phyloP scores from a whole-genome alignment of 2,797 vertebrate genomes.

The Sandelia bainsii region DNA sequence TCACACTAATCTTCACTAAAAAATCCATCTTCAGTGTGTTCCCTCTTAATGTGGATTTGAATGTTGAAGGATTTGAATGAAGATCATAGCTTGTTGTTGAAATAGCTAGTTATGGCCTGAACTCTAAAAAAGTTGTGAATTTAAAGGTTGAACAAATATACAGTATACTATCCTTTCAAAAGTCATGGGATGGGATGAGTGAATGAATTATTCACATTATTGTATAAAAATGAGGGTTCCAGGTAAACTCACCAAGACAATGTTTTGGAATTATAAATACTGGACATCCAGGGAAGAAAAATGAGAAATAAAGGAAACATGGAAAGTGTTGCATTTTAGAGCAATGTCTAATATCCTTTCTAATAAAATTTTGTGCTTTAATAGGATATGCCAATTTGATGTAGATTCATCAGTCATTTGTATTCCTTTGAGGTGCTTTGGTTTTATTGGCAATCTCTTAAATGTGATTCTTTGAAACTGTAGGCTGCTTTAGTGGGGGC shows the following conservation, averaged over 20 bases:
- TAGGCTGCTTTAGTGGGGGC: constrained; percentile 60
- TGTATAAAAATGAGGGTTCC: no score
- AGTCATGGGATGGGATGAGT: no score
- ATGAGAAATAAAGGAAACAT: background rate
- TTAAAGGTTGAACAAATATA: background rate
- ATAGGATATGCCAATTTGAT: constrained; percentile 46
- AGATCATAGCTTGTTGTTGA: background rate
- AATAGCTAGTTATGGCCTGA: background rate
- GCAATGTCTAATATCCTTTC: constrained; percentile 17
- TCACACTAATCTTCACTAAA: background rate
- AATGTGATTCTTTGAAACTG: constrained; percentile 65
- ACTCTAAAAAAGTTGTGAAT: background rate
- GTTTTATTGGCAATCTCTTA: constrained; percentile 74
- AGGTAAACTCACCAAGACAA: background rate
- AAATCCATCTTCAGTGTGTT: background rate
- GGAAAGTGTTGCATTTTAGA: constrained; percentile 24
- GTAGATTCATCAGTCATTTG: constrained; percentile 60
- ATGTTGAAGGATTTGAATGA: background rate
- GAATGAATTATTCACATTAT: no score
- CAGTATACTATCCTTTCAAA: background rate
- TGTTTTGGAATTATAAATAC: constrained; percentile 1
- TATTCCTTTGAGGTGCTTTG: constrained; percentile 56
- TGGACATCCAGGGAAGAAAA: background rate
- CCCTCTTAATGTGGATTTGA: background rate
- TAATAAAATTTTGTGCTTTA: constrained; percentile 37